A percentile compares a stretch with the other conserved stretches of the same genome.
These are phyloP conservation scores for Melanogrammus aeglefinus DNA, from an alignment of 2,797 vertebrate genomes.

Conservation along the genomic window DNA sequence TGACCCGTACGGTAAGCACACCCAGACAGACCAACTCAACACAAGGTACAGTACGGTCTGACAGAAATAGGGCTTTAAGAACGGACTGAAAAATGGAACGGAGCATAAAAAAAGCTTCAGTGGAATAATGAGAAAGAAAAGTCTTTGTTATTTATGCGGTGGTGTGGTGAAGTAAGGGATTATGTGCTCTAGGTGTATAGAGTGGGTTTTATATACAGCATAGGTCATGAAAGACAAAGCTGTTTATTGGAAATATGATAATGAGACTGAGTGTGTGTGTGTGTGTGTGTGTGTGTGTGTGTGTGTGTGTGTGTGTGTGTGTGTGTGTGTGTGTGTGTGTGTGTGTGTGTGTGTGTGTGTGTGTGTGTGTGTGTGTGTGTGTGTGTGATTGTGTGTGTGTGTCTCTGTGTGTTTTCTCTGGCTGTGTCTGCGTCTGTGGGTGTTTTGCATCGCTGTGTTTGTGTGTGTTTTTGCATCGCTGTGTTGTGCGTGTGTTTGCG, in stretches of 20 bases:
- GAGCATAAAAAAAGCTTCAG: no score
- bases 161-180: neutral
- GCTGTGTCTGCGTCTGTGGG: neutral
- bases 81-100: neutral
- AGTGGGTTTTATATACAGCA: constrained; percentile 40
- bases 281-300: constrained; percentile 19
- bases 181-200: constrained; percentile 19
- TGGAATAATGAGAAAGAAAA: neutral
- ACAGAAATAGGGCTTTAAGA: no score
- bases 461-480: neutral
- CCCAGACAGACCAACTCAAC: neutral
- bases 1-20: neutral
- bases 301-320: no score
- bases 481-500: neutral
- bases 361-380: constrained; percentile 1
- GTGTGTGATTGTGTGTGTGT: no score
- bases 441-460: no score
- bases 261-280: constrained; percentile 32
- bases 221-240: constrained; percentile 26
- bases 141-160: neutral
- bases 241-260: constrained; percentile 42
- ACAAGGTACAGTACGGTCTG: neutral
- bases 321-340: no score
- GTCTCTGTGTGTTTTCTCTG: neutral
- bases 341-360: no score